Base-by-base conservation (phyloP, 1,140 invertebrate genomes). In the Bombus turneri region DNA sequence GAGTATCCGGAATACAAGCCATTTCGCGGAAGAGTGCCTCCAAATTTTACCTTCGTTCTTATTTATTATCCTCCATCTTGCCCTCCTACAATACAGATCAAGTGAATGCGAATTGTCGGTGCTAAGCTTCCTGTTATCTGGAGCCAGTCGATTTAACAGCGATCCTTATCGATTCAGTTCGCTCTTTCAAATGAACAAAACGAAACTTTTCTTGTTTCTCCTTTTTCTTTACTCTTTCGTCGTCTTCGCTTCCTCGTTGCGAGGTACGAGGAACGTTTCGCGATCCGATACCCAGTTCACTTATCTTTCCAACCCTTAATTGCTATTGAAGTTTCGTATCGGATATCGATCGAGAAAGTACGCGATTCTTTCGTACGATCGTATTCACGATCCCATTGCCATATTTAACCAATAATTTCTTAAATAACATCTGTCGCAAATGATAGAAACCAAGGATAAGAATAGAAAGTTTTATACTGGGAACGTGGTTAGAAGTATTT, bases 1-100 rank as follows among this genome's bases (percentile, higher is more conserved):
- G 62, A 64, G 18, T 83, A 75, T 86, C 73, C 41, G 79, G 43
- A 37, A 77, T 85, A 77, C 76, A 90, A 83, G 86, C 87, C 86
- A 91, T 91, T 91, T 90, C 90, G 82, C 80, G 88, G 76, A 85
- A 87, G 88, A 91, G 82, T 89, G 87, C 74, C 62, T 71, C 43
- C 75, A 84, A 89, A 87, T 91, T 85, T 85, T 84, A 87, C 87
- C 87, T 88, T 85, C 83, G 83, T 82, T 66, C 81, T 79, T 88
- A 87, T 89, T 90, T 90, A 90, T 85, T 85, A 81, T 87, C 84
- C 86, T 77, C 62, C 53, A 57, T 39, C n/a, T 62, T 69, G 69
- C 83, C 77, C 66, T 69, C 3, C 15, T 66, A 69, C 43, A 62
- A 75, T n/a, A 76, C 80, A 57, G 41, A 39, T 39, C 41, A 39